These are phyloP conservation scores for Agriopis leucophaearia DNA, from an alignment of 2,888 invertebrate species.

Conservation along the genomic window DNA sequence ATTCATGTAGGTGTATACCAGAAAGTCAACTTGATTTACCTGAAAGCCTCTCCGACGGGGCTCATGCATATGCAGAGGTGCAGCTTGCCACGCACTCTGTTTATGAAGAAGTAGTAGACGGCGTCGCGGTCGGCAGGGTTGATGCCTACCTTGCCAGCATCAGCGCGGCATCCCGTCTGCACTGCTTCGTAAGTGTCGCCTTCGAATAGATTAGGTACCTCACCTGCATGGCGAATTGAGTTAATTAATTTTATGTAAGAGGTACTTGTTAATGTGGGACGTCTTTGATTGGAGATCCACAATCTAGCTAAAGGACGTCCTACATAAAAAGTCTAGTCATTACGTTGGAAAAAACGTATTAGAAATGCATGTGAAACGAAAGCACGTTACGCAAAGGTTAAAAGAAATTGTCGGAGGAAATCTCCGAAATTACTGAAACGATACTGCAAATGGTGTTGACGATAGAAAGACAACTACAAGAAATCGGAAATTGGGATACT, in stretches of 20 bases:
- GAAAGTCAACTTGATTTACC: conserved; percentile 67
- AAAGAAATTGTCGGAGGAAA: too few relatives aligned
- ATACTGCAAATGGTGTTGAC: too few relatives aligned
- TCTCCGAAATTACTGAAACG: too few relatives aligned
- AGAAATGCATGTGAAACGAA: too few relatives aligned
- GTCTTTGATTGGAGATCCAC: too few relatives aligned
- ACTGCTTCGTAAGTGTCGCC: conserved; percentile 94
- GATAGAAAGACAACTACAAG: too few relatives aligned
- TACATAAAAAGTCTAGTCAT: too few relatives aligned
- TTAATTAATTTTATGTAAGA: background rate
- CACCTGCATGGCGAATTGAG: conserved; percentile 81
- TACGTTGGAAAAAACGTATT: too few relatives aligned
- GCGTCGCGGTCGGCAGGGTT: conserved; percentile 90
- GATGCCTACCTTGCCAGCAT: conserved; percentile 90
- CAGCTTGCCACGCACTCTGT: conserved; percentile 92
- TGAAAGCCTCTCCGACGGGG: conserved; percentile 95
- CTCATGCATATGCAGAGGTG: conserved; percentile 96
- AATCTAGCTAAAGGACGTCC: too few relatives aligned
- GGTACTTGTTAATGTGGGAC: too few relatives aligned
- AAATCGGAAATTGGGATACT: too few relatives aligned
- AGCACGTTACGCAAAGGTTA: too few relatives aligned
- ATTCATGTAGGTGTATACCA: background rate
- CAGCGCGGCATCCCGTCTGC: conserved; percentile 90
- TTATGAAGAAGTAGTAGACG: conserved; percentile 95
- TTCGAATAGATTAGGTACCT: conserved; percentile 96